Base-by-base conservation (phyloP, 2,113 vertebrate genomes). In the Dromaius novaehollandiae region DNA sequence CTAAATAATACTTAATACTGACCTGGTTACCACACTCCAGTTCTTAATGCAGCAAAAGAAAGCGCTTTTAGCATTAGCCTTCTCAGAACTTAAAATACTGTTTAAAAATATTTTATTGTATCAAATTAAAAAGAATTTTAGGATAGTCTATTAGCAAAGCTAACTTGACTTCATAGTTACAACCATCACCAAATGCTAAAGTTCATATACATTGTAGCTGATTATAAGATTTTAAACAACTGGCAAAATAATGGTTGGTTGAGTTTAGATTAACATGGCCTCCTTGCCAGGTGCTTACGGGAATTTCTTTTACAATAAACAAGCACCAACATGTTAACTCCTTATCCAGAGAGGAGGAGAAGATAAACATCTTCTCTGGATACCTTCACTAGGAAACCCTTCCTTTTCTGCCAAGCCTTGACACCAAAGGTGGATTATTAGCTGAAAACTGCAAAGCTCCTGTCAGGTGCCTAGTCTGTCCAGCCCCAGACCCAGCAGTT, bases 341-440 rank as follows among this genome's bases (percentile, higher is more conserved):
- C 13, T 77, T 17, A 74, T 44, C 12, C 30, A 77, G 25, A 65
- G 15, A 77, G 9, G 25, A 6, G 4, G 83, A 88, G 88, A 68
- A 64, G 9, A 20, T 90, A n/a, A 48, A 66, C 3, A 7, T 21
- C 66, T 50, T 74, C 60, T 14, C 25, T 65, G 46, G 38, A 53
- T 6, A 56, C 18, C 6, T 69, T 88, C 38, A 89, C 21, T 44
- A 55, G 26, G 16, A 93, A 93, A 80, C n/a, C 8, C 53, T 61
- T 6, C 12, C 8, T 86, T 69, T 90, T 81, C 76, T 88, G 69
- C 16, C 53, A 88, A 70, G 28, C n/a, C 55, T 65, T 56, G 22
- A 56, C 20, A 61, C 11, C 2, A 24, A 91, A 36, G 32, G 26
- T 68, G 15, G 13, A 34, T 0, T 0, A 34, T 28, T 10, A 88